These are phyloP conservation scores for Acheta domesticus DNA, from an alignment of 2,888 invertebrate genomes.

Conservation along the genomic window DNA sequence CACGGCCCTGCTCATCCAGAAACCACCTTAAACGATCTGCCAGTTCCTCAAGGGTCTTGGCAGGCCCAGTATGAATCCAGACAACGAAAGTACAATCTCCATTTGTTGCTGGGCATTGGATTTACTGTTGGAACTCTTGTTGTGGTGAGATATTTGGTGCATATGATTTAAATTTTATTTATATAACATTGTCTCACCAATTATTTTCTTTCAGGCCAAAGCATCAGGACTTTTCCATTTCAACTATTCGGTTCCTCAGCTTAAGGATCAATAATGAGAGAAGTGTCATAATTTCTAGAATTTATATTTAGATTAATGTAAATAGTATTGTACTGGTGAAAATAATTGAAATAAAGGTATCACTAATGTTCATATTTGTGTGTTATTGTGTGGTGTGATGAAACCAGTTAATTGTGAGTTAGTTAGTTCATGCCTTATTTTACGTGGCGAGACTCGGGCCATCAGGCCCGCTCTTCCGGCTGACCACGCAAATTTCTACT, in stretches of 20 bases:
- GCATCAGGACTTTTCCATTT: constrained; percentile 60
- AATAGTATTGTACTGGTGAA: constrained; percentile 11
- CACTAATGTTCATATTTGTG: background rate
- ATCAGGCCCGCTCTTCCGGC: too few relatives aligned
- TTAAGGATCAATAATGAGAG: constrained; percentile 32
- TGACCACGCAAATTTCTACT: too few relatives aligned
- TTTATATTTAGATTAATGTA: too few relatives aligned
- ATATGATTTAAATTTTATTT: background rate
- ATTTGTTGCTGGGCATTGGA: constrained; percentile 58
- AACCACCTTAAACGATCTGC: constrained; percentile 70
- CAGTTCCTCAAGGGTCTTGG: constrained; percentile 76
- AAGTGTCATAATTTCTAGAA: background rate
- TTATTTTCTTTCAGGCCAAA: constrained; percentile 54
- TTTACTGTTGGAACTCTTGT: constrained; percentile 51
- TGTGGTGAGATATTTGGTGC: constrained; percentile 47
- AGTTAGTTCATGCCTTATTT: too few relatives aligned
- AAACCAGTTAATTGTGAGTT: too few relatives aligned
- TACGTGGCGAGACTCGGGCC: too few relatives aligned
- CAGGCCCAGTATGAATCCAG: constrained; percentile 61
- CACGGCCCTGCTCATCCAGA: constrained; percentile 39
- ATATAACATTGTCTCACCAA: background rate
- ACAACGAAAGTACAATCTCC: constrained; percentile 66
- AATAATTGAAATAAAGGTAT: constrained; percentile 23
- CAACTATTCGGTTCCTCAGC: constrained; percentile 59
- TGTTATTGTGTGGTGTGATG: too few relatives aligned